Percentiles rank a stretch among this genome's conserved stretches.
Evolutionary conservation across 2,888 invertebrate genomes (phyloP).

Genomic region (Alitta virens): DNA sequence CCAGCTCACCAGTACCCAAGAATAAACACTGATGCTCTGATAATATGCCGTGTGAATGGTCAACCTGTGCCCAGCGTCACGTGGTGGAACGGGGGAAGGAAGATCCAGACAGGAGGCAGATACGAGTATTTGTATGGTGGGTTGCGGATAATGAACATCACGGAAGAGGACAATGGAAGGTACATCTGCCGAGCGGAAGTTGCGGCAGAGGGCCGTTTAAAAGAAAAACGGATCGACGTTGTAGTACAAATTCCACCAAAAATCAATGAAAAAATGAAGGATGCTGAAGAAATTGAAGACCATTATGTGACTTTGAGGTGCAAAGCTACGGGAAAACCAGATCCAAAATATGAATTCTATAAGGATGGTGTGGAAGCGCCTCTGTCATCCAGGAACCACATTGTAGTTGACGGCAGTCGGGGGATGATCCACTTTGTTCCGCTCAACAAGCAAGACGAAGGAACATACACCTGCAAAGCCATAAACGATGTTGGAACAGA

Average conservation of each 20-base stretch:
- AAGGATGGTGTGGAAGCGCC: conserved; percentile 13
- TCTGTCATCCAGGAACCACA: conserved; percentile 19
- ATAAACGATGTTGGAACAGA: conserved; percentile 27
- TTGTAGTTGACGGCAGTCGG: conserved; percentile 21
- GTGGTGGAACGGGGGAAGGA: conserved; percentile 28
- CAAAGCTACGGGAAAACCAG: conserved; percentile 26
- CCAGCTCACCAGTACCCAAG: conserved; percentile 28
- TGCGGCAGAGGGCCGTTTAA: conserved; percentile 20
- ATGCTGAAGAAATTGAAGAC: conserved; percentile 23
- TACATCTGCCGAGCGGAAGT: conserved; percentile 33
- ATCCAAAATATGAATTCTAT: conserved; percentile 30
- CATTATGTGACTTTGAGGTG: conserved; percentile 26
- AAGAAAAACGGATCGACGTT: conserved; percentile 23
- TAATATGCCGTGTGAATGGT: conserved; percentile 30
- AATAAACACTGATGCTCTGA: conserved; percentile 26
- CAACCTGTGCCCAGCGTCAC: conserved; percentile 28
- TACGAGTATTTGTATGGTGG: conserved; percentile 26
- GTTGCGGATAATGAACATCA: conserved; percentile 29
- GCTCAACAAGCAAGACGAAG: conserved; percentile 24
- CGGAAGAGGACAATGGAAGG: conserved; percentile 30
- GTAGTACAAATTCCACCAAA: conserved; percentile 29
- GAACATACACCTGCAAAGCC: conserved; percentile 27
- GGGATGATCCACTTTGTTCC: conserved; percentile 29
- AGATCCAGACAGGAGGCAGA: conserved; percentile 20
- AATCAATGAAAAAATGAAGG: conserved; percentile 9